phyloP scores from a whole-genome alignment of 2,113 vertebrate genomes.

The Grallaria varia region DNA sequence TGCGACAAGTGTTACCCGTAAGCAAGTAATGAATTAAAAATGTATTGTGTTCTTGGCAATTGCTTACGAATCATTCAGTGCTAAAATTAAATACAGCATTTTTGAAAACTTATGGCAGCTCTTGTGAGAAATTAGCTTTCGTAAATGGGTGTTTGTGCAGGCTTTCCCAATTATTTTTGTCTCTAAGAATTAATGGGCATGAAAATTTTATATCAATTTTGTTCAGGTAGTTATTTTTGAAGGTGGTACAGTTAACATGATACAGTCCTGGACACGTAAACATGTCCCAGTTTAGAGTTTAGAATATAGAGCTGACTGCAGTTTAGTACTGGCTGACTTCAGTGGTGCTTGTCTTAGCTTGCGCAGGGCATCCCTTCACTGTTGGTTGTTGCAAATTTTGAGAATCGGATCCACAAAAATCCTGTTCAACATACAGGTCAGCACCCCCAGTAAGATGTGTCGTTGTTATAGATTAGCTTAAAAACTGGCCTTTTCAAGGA shows the following conservation, averaged over 20 bases:
- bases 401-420: background rate
- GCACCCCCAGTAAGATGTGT: background rate
- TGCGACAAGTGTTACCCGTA: background rate
- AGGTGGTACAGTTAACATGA: background rate
- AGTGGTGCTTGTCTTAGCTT: background rate
- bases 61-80: background rate
- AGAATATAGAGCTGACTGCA: background rate
- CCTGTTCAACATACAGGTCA: background rate
- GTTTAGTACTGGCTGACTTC: background rate
- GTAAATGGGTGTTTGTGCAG: background rate
- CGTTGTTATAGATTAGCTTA: background rate
- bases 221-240: background rate
- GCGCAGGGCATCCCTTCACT: background rate
- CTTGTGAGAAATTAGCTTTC: background rate
- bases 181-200: background rate
- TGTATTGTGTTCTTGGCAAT: background rate
- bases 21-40: background rate
- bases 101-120: background rate
- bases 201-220: background rate
- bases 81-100: background rate
- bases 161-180: background rate
- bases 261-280: background rate
- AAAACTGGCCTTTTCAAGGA: background rate
- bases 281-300: fast-evolving
- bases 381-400: background rate